These are phyloP conservation scores for Sparus aurata DNA, from an alignment of 2,797 vertebrate genomes.

Conservation along the genomic window DNA sequence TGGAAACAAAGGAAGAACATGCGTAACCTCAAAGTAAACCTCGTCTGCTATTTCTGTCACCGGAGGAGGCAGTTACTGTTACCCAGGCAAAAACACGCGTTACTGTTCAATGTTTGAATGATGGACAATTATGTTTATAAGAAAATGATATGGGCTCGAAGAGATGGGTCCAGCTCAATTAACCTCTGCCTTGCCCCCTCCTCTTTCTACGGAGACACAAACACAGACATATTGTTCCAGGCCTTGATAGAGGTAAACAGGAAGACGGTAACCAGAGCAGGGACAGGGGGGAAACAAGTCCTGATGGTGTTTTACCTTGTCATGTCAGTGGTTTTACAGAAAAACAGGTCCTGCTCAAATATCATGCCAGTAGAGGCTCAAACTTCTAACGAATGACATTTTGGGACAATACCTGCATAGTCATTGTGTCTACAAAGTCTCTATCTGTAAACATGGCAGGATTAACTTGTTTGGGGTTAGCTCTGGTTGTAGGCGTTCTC, in stretches of 20 bases:
- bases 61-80: slow-evolving; percentile 19
- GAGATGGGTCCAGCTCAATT: background rate
- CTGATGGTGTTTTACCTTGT: background rate
- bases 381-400: background rate
- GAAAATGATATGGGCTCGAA: slow-evolving; percentile 2
- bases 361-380: slow-evolving; percentile 9
- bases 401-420: background rate
- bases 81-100: background rate
- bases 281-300: background rate
- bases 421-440: background rate
- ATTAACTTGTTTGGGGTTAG: background rate
- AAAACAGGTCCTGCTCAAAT: slow-evolving; percentile 2
- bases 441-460: background rate
- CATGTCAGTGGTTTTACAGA: slow-evolving; percentile 20
- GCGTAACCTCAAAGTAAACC: slow-evolving; percentile 32
- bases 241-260: slow-evolving; percentile 16
- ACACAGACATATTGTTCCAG: slow-evolving; percentile 16
- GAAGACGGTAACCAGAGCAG: slow-evolving; percentile 17
- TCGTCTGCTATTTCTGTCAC: slow-evolving; percentile 62
- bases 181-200: background rate
- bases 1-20: slow-evolving; percentile 54
- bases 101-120: slow-evolving; percentile 4
- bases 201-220: slow-evolving; percentile 17
- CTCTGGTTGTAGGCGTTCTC: background rate
- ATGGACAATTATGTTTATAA: background rate